Evolutionary conservation across 2,888 invertebrate genomes (phyloP).

Genomic region (Hermodice carunculata): DNA sequence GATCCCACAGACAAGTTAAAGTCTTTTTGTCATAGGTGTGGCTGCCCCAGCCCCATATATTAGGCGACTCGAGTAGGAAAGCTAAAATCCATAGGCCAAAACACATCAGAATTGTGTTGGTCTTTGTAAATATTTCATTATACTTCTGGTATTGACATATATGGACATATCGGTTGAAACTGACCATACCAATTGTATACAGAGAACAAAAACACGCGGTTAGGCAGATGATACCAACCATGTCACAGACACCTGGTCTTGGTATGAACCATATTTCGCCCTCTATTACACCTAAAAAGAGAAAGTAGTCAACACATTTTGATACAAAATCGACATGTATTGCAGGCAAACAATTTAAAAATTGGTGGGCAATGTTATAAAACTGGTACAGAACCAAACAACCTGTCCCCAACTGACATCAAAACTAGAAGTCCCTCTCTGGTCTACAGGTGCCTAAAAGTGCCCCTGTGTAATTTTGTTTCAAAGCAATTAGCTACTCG

Average conservation of each 20-base stretch:
- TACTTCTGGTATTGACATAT: constrained; percentile 28
- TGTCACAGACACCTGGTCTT: constrained; percentile 29
- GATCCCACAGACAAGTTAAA: constrained; percentile 34
- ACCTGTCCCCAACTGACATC: too few species aligned
- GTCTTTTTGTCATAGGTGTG: constrained; percentile 36
- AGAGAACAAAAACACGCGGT: constrained; percentile 38
- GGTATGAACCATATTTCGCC: constrained; percentile 26
- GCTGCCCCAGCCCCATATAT: constrained; percentile 33
- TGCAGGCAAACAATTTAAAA: too few species aligned
- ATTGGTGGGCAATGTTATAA: too few species aligned
- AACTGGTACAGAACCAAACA: too few species aligned
- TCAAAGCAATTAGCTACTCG: too few species aligned
- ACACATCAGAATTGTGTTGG: constrained; percentile 30
- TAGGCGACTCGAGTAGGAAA: constrained; percentile 27
- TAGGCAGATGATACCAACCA: constrained; percentile 36
- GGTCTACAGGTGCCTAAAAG: too few species aligned
- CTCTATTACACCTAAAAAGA: constrained; percentile 18
- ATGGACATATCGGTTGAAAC: constrained; percentile 38
- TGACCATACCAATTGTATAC: constrained; percentile 36
- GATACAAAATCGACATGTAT: too few species aligned
- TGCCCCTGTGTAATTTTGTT: too few species aligned
- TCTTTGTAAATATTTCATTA: constrained; percentile 15
- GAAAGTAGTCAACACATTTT: background rate
- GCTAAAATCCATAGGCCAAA: constrained; percentile 25
- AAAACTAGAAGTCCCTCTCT: too few species aligned